Evolutionary conservation across 2,113 vertebrate genomes (phyloP).

Genomic region (Epinephelus cyanopodus): DNA sequence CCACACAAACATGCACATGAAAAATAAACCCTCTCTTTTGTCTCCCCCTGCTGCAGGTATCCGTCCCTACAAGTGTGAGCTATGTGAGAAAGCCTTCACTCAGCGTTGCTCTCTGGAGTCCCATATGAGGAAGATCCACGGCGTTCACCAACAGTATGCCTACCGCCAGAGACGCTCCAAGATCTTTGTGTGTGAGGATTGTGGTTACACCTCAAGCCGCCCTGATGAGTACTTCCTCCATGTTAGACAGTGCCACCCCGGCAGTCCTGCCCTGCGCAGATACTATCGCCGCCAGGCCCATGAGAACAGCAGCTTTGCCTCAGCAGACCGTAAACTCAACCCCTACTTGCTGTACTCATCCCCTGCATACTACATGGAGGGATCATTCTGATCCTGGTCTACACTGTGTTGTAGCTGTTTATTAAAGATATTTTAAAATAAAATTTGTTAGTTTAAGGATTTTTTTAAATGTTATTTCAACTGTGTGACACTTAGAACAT

Average conservation of each 20-base stretch:
- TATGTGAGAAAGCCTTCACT: constrained; percentile 93
- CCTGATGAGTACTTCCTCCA: constrained; percentile 88
- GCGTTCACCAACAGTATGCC: constrained; percentile 88
- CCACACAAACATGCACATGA: not conserved
- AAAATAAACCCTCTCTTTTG: not conserved
- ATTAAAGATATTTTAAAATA: not conserved
- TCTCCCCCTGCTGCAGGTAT: constrained; percentile 83
- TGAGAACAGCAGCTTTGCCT: constrained; percentile 61
- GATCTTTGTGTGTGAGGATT: constrained; percentile 93
- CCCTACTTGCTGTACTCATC: constrained; percentile 80
- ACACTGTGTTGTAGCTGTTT: not conserved
- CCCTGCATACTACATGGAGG: constrained; percentile 79
- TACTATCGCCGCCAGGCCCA: constrained; percentile 83
- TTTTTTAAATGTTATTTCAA: not conserved
- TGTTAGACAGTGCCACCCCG: constrained; percentile 83
- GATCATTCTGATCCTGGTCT: not conserved
- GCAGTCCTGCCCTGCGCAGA: constrained; percentile 80
- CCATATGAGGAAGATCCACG: constrained; percentile 91
- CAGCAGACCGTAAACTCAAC: constrained; percentile 65
- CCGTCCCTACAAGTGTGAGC: constrained; percentile 89
- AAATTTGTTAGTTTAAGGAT: not conserved
- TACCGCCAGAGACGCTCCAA: constrained; percentile 92
- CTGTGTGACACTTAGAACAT: not conserved
- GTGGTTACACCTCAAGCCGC: constrained; percentile 88
- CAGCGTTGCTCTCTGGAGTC: constrained; percentile 93